Percentiles rank a stretch among this genome's conserved stretches.
These are phyloP conservation scores for Trisateles emortualis DNA, from an alignment of 2,888 invertebrate genomes.

Conservation along the genomic window DNA sequence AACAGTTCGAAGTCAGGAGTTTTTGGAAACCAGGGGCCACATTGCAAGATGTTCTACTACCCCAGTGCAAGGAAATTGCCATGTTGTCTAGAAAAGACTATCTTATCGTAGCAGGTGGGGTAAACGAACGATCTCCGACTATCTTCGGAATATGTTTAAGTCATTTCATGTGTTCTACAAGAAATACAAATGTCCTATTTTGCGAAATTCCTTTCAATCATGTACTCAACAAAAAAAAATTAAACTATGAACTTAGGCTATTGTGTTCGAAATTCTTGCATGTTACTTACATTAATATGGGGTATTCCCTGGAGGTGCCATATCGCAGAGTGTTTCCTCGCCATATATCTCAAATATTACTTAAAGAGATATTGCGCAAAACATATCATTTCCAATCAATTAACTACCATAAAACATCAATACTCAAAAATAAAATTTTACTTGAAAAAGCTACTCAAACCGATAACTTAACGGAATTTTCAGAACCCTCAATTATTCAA, in stretches of 20 bases:
- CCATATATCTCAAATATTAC: neutral
- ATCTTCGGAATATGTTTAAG: neutral
- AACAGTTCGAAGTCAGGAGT: neutral
- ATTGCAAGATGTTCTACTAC: neutral
- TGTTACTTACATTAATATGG: neutral
- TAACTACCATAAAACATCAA: neutral
- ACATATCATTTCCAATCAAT: neutral
- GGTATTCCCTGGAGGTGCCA: neutral
- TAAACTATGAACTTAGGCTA: neutral
- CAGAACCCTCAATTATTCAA: neutral
- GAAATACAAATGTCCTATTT: neutral
- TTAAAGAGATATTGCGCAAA: neutral
- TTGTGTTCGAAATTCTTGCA: neutral
- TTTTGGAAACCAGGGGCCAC: conserved; percentile 1
- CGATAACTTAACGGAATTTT: neutral
- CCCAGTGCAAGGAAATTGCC: neutral
- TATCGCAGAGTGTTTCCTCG: neutral
- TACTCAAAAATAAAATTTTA: neutral
- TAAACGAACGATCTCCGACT: neutral
- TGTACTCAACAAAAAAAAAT: neutral
- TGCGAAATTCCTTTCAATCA: conserved; percentile 1
- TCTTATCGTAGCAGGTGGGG: neutral
- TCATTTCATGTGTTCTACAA: neutral
- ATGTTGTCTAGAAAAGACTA: neutral
- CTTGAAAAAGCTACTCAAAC: neutral